Conservation (phyloP, 2,113 vertebrate genomes). For the Theropithecus gelada region DNA sequence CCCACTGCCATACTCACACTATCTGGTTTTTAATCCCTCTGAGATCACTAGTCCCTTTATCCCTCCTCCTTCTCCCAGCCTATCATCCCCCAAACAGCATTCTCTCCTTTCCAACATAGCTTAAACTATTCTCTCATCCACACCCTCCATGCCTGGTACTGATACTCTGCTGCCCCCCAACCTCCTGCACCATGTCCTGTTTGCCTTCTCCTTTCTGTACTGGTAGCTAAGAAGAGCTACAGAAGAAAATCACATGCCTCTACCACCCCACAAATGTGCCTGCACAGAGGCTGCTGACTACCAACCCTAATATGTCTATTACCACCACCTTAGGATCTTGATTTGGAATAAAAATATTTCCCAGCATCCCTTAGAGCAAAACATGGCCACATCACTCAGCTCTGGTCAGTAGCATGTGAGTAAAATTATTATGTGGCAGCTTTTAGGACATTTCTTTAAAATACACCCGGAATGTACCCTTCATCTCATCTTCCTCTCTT, state of each 20-base stretch:
- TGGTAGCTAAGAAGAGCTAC: neutral
- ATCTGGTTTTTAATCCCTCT: neutral
- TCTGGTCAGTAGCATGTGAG: neutral
- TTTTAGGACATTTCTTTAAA: neutral
- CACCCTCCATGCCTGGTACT: neutral
- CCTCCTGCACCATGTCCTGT: neutral
- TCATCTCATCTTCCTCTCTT: neutral
- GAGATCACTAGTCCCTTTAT: neutral
- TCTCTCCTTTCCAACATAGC: neutral
- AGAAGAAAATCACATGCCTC: neutral
- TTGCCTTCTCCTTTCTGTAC: neutral
- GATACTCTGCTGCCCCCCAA: neutral
- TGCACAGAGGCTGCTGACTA: neutral
- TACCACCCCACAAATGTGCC: neutral
- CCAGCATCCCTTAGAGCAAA: neutral
- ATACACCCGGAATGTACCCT: neutral
- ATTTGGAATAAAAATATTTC: conserved; percentile 40
- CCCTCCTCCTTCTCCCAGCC: neutral
- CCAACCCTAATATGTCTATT: neutral
- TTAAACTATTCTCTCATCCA: neutral
- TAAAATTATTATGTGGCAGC: neutral
- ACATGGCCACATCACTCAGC: neutral
- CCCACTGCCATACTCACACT: neutral
- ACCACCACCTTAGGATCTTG: neutral
- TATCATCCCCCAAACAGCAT: neutral